Evolutionary conservation across 92 coral and sea anemone genomes (phyloP).

Genomic region (Palythoa grandiflora): DNA sequence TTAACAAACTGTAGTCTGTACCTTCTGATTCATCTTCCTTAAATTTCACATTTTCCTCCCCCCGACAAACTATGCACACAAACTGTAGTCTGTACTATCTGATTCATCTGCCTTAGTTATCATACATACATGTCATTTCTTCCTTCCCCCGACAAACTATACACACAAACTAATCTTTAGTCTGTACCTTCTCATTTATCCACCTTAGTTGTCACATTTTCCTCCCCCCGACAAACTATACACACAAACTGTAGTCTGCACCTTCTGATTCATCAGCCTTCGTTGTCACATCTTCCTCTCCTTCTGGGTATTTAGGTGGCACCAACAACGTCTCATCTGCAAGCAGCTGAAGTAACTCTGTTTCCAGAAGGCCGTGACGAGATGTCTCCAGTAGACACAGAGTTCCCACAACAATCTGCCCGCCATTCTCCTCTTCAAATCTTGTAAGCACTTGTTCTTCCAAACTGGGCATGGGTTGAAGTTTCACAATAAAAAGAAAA

Average conservation of each 20-base stretch:
- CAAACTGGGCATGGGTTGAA: conserved; percentile 62
- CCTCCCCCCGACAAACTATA: not conserved
- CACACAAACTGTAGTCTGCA: conserved; percentile 4
- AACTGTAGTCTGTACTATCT: conserved; percentile 39
- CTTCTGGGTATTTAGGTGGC: conserved; percentile 86
- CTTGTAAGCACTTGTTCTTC: conserved; percentile 96
- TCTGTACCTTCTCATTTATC: too few relatives aligned
- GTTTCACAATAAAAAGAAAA: not conserved
- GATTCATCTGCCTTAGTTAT: conserved; percentile 57
- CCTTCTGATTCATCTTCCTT: too few relatives aligned
- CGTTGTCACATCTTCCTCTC: conserved; percentile 74
- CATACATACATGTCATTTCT: conserved; percentile 55
- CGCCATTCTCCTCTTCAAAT: conserved; percentile 97
- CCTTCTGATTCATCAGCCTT: conserved; percentile 62
- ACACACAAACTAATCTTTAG: too few relatives aligned
- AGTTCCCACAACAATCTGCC: conserved; percentile 91
- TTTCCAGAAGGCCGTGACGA: conserved; percentile 96
- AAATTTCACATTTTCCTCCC: too few relatives aligned
- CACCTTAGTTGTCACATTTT: too few relatives aligned
- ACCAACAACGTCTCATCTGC: conserved; percentile 86
- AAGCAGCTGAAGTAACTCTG: conserved; percentile 92
- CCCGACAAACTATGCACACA: not conserved
- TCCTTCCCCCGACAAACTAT: conserved; percentile 43
- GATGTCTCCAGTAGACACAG: conserved; percentile 97
- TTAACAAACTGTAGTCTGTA: too few relatives aligned